These are phyloP conservation scores for Microcebus tavaratra DNA, from an alignment of 2,113 vertebrate species.

Conservation along the genomic window DNA sequence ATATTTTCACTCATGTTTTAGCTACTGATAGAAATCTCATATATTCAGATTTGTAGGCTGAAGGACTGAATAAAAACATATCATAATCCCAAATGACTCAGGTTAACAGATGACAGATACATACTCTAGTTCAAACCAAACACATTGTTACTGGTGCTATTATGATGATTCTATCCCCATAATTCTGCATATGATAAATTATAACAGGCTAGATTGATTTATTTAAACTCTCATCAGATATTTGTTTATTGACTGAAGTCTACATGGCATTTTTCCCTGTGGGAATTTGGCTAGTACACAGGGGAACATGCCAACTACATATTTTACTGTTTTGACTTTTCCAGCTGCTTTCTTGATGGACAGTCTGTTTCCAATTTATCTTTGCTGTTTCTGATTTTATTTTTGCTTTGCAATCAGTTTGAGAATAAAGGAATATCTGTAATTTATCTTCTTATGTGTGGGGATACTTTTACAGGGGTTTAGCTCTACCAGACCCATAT, in stretches of 20 bases:
- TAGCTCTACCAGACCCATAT: not conserved
- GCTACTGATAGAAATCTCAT: not conserved
- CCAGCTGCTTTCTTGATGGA: slow-evolving; percentile 42
- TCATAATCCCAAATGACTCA: not conserved
- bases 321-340: slow-evolving; percentile 65
- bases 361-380: not conserved
- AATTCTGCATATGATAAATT: not conserved
- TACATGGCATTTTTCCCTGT: slow-evolving; percentile 50
- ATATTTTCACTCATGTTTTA: not conserved
- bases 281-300: slow-evolving; percentile 54
- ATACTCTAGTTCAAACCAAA: slow-evolving; percentile 13
- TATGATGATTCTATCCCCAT: not conserved
- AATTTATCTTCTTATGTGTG: not conserved
- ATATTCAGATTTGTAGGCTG: not conserved
- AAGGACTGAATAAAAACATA: not conserved
- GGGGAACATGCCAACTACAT: not conserved
- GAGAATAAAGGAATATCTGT: not conserved
- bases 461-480: not conserved
- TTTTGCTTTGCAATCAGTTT: not conserved
- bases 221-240: slow-evolving; percentile 58
- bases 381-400: slow-evolving; percentile 21
- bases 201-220: slow-evolving; percentile 12
- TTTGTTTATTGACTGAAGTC: slow-evolving; percentile 67
- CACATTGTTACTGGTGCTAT: not conserved
- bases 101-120: not conserved